A percentile compares a stretch with the other conserved stretches of the same genome.
phyloP scores from a whole-genome alignment of 2,797 vertebrate genomes.

The Halcyon chelicuti region DNA sequence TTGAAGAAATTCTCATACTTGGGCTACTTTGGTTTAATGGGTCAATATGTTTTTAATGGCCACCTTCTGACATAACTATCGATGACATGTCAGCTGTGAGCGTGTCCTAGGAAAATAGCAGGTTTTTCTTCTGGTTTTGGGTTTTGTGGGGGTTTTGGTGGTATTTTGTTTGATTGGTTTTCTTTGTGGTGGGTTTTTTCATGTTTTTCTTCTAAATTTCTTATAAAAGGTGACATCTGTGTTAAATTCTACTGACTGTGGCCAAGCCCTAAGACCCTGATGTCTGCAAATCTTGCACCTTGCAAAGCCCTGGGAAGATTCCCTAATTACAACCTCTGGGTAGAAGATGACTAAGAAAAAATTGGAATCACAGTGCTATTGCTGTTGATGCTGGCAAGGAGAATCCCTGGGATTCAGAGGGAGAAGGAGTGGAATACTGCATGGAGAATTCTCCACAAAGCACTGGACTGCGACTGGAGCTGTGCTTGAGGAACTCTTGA shows the following conservation, averaged over 20 bases:
- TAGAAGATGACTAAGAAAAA: neutral
- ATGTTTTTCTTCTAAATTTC: neutral
- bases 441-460: neutral
- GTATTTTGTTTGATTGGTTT: neutral
- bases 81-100: neutral
- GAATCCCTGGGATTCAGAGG: neutral
- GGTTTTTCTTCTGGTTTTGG: fast-evolving
- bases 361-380: neutral
- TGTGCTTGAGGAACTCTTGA: neutral
- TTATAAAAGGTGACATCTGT: neutral
- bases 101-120: neutral
- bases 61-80: neutral
- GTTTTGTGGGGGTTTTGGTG: fast-evolving
- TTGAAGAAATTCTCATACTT: neutral
- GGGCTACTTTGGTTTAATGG: neutral
- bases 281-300: neutral
- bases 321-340: neutral
- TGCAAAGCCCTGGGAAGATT: neutral
- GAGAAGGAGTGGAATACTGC: neutral
- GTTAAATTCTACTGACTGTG: neutral
- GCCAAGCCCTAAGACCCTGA: neutral
- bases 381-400: neutral
- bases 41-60: neutral
- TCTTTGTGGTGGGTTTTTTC: neutral
- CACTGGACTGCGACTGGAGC: fast-evolving